Evolutionary conservation across 2,888 invertebrate species (phyloP).

Genomic region (Epinotia demarniana): DNA sequence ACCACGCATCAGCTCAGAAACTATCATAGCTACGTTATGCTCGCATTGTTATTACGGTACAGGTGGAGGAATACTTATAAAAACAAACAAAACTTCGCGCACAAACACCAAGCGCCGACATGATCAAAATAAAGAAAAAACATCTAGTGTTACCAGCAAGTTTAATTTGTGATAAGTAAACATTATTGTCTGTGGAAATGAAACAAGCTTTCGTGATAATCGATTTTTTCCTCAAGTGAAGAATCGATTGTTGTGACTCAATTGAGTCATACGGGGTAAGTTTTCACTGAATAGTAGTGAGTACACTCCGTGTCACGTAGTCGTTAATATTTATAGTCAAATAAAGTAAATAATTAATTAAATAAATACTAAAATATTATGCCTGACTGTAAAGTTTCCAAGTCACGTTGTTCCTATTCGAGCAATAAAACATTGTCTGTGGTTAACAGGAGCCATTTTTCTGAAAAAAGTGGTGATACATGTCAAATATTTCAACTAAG

Average conservation of each 20-base stretch:
- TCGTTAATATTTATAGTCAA: neutral
- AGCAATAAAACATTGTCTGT: conserved; percentile 57
- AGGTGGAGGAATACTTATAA: conserved; percentile 56
- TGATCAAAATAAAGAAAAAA: conserved; percentile 62
- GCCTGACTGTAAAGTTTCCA: conserved; percentile 12
- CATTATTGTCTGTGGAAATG: conserved; percentile 19
- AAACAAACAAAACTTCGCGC: conserved; percentile 78
- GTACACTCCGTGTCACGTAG: neutral
- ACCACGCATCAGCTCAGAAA: conserved; percentile 54
- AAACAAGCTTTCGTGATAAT: neutral
- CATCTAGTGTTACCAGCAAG: conserved; percentile 46
- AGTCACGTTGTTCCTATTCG: conserved; percentile 44
- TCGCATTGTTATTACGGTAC: conserved; percentile 46
- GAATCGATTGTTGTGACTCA: neutral
- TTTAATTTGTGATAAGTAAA: conserved; percentile 1
- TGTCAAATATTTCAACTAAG: conserved; percentile 80
- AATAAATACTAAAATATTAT: neutral
- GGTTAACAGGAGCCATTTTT: conserved; percentile 59
- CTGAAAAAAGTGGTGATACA: conserved; percentile 75
- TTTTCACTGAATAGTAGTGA: neutral
- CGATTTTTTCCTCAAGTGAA: neutral
- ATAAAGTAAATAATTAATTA: neutral
- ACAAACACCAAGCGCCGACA: conserved; percentile 77
- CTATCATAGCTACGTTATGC: conserved; percentile 61
- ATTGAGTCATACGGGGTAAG: neutral